Conservation (phyloP, 2,797 vertebrate species). For the Aldrovandia affinis region DNA sequence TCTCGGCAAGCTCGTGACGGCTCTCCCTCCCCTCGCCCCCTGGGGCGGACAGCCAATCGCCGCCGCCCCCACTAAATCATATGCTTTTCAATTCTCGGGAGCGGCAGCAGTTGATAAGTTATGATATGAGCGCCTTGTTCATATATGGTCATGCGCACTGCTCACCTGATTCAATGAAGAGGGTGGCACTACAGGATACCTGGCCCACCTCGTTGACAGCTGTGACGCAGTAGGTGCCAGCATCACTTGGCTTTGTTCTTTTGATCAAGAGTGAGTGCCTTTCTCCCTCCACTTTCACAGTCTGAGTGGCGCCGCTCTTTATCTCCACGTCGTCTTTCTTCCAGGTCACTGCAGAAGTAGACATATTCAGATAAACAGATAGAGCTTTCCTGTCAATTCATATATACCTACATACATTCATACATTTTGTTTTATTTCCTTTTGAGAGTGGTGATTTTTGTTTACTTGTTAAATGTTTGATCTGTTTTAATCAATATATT, state of each 20-base stretch:
- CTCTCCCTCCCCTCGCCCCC: too few relatives aligned
- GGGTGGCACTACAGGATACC: constrained; percentile 79
- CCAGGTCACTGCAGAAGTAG: constrained; percentile 82
- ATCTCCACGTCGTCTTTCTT: constrained; percentile 78
- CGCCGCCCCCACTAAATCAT: too few relatives aligned
- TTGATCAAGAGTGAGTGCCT: constrained; percentile 87
- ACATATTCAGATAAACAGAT: constrained; percentile 27
- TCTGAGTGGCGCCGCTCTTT: constrained; percentile 65
- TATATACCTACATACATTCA: not conserved
- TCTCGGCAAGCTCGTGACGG: too few relatives aligned
- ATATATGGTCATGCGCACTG: not conserved
- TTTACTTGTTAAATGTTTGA: too few relatives aligned
- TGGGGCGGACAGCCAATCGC: too few relatives aligned
- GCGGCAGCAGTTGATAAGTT: not conserved
- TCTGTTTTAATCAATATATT: not conserved
- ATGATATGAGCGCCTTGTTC: not conserved
- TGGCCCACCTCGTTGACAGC: constrained; percentile 88
- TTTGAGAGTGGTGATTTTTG: too few relatives aligned
- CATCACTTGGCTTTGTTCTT: constrained; percentile 78
- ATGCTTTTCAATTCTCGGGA: too few relatives aligned
- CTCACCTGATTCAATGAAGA: constrained; percentile 83
- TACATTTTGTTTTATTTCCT: too few relatives aligned
- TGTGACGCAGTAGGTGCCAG: constrained; percentile 84
- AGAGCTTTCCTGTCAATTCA: not conserved
- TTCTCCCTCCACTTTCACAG: constrained; percentile 90